Evolutionary conservation across 1,140 invertebrate species (phyloP).

Genomic region (Dermatophagoides farinae): DNA sequence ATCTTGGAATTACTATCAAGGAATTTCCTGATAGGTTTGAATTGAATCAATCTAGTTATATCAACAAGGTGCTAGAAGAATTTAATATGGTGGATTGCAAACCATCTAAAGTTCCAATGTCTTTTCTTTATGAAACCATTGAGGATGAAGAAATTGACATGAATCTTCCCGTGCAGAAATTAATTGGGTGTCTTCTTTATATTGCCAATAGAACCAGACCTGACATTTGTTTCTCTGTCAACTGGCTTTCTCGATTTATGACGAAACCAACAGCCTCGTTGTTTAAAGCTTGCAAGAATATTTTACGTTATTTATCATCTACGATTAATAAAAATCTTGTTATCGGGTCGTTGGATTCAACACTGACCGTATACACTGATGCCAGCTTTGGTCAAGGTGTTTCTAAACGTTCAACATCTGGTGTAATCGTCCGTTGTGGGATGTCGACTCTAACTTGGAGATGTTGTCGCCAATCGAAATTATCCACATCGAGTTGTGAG

Average conservation of each 20-base stretch:
- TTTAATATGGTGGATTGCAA: neutral
- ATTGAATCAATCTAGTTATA: neutral
- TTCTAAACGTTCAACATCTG: conserved; percentile 23
- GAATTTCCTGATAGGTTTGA: neutral
- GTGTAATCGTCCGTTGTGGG: conserved; percentile 21
- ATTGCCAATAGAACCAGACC: conserved; percentile 8
- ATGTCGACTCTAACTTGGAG: neutral
- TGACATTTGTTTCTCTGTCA: conserved; percentile 5
- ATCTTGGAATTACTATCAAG: conserved; percentile 11
- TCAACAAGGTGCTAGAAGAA: neutral
- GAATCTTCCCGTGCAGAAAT: neutral
- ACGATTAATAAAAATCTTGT: conserved; percentile 9
- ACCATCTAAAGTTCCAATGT: neutral
- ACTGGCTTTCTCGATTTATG: neutral
- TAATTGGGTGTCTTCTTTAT: conserved; percentile 8
- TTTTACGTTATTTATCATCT: conserved; percentile 21
- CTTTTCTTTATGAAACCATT: neutral
- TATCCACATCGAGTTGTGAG: neutral
- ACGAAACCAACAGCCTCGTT: conserved; percentile 16
- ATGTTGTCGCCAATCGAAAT: neutral
- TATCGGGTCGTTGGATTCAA: too few relatives aligned
- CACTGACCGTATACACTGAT: neutral
- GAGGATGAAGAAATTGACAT: neutral
- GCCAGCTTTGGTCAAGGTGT: neutral
- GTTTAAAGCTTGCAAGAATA: conserved; percentile 18